phyloP scores from a whole-genome alignment of 2,113 vertebrate genomes.

The Lucifuga dentata region DNA sequence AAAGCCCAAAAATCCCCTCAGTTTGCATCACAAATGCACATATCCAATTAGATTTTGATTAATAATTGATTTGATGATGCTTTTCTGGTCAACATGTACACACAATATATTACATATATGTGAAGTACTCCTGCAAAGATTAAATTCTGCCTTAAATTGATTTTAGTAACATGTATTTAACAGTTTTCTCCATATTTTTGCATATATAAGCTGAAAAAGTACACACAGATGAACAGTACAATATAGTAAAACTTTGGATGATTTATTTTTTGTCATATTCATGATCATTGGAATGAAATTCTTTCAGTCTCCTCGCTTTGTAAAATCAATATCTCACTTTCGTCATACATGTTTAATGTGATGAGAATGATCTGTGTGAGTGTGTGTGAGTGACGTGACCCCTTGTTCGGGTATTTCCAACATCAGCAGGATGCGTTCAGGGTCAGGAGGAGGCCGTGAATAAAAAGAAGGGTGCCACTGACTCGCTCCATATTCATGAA shows the following conservation, averaged over 20 bases:
- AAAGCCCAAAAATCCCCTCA: too few relatives aligned
- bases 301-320: background rate
- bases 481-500: conserved; percentile 61
- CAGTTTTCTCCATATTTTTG: background rate
- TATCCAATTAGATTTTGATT: too few relatives aligned
- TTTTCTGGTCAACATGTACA: too few relatives aligned
- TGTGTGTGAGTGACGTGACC: conserved; percentile 14
- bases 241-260: background rate
- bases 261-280: background rate
- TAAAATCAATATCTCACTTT: conserved; percentile 7
- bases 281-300: background rate
- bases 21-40: too few relatives aligned
- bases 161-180: too few relatives aligned
- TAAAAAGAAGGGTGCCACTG: conserved; percentile 30
- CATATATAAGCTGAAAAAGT: background rate
- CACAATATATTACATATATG: too few relatives aligned
- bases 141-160: too few relatives aligned
- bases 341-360: conserved; percentile 11
- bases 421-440: conserved; percentile 57
- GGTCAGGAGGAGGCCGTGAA: conserved; percentile 47
- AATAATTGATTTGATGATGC: too few relatives aligned
- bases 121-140: too few relatives aligned
- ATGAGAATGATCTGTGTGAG: background rate
- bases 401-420: conserved; percentile 48
- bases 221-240: background rate